phyloP scores from a whole-genome alignment of 2,797 vertebrate genomes.

The Sibirionetta formosa region DNA sequence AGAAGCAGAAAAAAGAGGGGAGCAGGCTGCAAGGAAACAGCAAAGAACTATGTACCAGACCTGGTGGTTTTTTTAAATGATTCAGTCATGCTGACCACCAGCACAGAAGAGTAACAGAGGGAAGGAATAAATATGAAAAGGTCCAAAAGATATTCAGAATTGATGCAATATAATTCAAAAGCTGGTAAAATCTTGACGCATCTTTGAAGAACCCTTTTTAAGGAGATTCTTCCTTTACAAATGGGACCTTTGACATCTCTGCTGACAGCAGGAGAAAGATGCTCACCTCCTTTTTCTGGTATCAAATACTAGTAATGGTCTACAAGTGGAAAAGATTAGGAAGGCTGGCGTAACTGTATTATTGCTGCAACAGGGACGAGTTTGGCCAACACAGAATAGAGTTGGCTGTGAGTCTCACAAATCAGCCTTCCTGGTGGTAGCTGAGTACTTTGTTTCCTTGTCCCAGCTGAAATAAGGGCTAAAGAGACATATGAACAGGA shows the following conservation, averaged over 20 bases:
- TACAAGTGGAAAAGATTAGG: slow-evolving; percentile 31
- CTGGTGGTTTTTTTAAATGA: neutral
- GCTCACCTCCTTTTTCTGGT: neutral
- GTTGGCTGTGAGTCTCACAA: neutral
- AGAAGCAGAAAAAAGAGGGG: neutral
- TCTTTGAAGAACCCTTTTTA: neutral
- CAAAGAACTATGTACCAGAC: neutral
- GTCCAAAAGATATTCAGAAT: neutral
- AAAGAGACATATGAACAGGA: slow-evolving; percentile 42
- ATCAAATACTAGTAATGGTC: neutral
- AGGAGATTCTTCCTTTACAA: neutral
- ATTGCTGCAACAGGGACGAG: slow-evolving; percentile 10
- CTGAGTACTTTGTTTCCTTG: slow-evolving; percentile 19
- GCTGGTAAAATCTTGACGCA: neutral
- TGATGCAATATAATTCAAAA: neutral
- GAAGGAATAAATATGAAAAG: neutral
- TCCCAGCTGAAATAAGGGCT: slow-evolving; percentile 50
- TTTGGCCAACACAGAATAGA: neutral
- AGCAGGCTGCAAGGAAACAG: neutral
- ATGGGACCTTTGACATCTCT: neutral
- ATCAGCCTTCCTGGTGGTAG: slow-evolving; percentile 53
- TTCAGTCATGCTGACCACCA: neutral
- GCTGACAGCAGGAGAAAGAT: neutral
- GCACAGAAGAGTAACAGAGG: neutral
- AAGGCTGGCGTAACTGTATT: neutral